phyloP scores from a whole-genome alignment of 1,140 invertebrate species.

The Cephus cinctus region DNA sequence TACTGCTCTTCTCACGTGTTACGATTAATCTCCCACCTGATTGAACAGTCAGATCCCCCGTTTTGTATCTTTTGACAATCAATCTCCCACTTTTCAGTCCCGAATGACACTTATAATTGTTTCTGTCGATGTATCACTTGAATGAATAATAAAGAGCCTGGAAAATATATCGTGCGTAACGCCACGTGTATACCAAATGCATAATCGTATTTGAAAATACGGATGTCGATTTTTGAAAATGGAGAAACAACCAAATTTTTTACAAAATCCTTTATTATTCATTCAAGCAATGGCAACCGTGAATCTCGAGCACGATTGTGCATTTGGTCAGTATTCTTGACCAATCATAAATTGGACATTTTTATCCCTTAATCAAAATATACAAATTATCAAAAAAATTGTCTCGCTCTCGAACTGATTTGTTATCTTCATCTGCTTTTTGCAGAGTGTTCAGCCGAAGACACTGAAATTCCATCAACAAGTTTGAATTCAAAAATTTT shows the following conservation, averaged over 20 bases:
- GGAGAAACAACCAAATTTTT: slow-evolving; percentile 5
- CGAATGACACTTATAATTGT: neutral
- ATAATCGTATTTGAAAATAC: slow-evolving; percentile 47
- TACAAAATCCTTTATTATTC: slow-evolving; percentile 44
- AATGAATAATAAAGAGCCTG: slow-evolving; percentile 54
- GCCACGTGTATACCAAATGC: slow-evolving; percentile 39
- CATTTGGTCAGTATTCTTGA: slow-evolving; percentile 47
- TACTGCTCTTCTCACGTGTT: too few relatives aligned
- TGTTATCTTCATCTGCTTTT: too few relatives aligned
- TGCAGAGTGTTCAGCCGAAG: too few relatives aligned
- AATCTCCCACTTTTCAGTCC: neutral
- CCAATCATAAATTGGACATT: too few relatives aligned
- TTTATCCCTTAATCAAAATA: too few relatives aligned
- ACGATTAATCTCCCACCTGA: too few relatives aligned
- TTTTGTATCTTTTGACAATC: neutral
- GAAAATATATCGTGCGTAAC: slow-evolving; percentile 23
- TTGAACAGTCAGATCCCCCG: too few relatives aligned
- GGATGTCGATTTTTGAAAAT: slow-evolving; percentile 1
- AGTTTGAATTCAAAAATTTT: too few relatives aligned
- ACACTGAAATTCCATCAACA: too few relatives aligned
- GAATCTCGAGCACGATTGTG: slow-evolving; percentile 44
- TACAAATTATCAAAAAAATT: too few relatives aligned
- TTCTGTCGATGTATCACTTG: slow-evolving; percentile 26
- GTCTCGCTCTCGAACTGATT: too few relatives aligned
- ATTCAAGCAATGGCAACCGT: slow-evolving; percentile 38